A percentile compares a stretch with the other conserved stretches of the same genome.
Evolutionary conservation across 2,797 vertebrate genomes (phyloP).

Genomic region (Enteromius radiatus): DNA sequence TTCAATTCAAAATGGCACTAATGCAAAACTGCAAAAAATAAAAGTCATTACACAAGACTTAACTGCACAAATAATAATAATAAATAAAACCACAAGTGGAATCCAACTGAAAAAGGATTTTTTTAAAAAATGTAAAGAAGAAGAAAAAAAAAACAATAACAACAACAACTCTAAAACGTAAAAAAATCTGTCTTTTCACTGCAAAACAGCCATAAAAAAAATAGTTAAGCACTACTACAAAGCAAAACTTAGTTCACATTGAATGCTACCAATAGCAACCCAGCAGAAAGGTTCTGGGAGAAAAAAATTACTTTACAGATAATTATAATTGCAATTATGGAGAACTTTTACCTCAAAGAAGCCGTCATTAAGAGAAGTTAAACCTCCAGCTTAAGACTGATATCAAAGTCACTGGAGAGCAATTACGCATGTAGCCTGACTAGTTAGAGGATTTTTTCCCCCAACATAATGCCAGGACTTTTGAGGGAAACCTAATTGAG

Average conservation of each 20-base stretch:
- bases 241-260: conserved; percentile 37
- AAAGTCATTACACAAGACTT: conserved; percentile 8
- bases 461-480: conserved; percentile 74
- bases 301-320: conserved; percentile 54
- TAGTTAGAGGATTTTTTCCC: conserved; percentile 76
- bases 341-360: conserved; percentile 60
- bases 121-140: too few relatives aligned
- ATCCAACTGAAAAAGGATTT: too few relatives aligned
- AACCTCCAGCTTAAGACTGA: conserved; percentile 77
- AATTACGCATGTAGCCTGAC: conserved; percentile 80
- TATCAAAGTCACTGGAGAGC: conserved; percentile 83
- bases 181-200: background rate
- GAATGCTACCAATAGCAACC: conserved; percentile 32
- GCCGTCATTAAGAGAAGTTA: conserved; percentile 80
- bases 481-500: conserved; percentile 82
- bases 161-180: background rate
- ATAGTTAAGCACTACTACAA: conserved; percentile 29
- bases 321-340: conserved; percentile 56
- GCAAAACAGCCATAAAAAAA: conserved; percentile 1
- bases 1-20: background rate
- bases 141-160: background rate
- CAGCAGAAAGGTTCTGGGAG: conserved; percentile 17
- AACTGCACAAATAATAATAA: background rate
- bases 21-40: background rate
- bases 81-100: background rate